Base-by-base conservation (phyloP, 2,888 invertebrate species). In the Dichetophora obliterata region DNA sequence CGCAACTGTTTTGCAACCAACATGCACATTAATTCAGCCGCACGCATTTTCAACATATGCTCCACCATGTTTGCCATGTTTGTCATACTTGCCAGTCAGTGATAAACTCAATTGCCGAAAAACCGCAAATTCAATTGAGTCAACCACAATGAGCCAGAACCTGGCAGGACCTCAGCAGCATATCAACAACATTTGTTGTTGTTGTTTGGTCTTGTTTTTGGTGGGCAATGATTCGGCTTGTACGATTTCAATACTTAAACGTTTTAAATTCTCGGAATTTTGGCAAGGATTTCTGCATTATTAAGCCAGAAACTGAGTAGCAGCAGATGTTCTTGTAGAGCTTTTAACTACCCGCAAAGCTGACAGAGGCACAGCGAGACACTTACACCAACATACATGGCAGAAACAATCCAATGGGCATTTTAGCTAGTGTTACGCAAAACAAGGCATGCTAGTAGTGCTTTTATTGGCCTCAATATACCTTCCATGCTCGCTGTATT, bases 241-340 rank as follows among this genome's bases (percentile, higher is more conserved):
- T 34, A 34, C 63, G 22, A 63, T 63, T 63, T 31, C 34, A 63
- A 34, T 59, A 59, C 57, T 59, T 59, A 24, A 59, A 24, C 57
- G 27, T 59, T 59, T 57, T 22, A 22, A 59, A 19, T 59, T 59
- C 24, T 59, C 57, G 9, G 57, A 11, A 24, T 24, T 59, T 59
- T 14, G 3, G 24, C 6, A 22, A 59, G 24, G 3, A 14, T 31
- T 8, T 22, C 24, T 24, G 57, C 24, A 59, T 59, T 59, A 59
- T 59, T 59, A 24, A 27, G 57, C 24, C 27, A 24, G 1, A 59
- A 9, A 24, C 57, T 24, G 9, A 8, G 24, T 22, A n/a, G 9
- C 1, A 59, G 24, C 24, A 59, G 14, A 27, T 59, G 24, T 27
- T 59, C 19, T 6, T 27, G 19, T 9, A 6, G 24, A 24, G 57